Conservation (phyloP, 1,140 invertebrate genomes). For the Conus ventricosus region DNA sequence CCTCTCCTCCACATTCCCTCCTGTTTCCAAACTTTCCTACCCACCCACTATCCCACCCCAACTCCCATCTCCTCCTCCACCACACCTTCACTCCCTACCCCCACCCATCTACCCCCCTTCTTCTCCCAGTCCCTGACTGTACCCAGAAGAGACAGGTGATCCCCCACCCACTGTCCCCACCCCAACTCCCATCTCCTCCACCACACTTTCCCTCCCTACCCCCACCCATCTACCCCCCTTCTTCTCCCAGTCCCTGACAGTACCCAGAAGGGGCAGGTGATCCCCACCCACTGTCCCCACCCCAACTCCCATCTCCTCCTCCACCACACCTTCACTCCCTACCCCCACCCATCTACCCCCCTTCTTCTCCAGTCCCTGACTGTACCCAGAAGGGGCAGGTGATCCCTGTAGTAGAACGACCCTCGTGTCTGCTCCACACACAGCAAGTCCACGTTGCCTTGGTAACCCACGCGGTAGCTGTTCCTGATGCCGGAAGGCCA, state of each 20-base stretch:
- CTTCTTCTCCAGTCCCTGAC: not conserved
- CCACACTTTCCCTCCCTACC: conserved; percentile 73
- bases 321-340: conserved; percentile 74
- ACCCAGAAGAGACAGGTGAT: too few species aligned
- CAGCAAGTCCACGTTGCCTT: conserved; percentile 87
- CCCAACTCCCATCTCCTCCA: not conserved
- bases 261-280: too few species aligned
- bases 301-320: not conserved
- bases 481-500: conserved; percentile 15
- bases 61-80: conserved; percentile 48
- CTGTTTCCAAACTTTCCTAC: too few species aligned
- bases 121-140: not conserved
- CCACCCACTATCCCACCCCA: too few species aligned
- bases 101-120: not conserved
- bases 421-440: conserved; percentile 82
- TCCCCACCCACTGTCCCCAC: conserved; percentile 65
- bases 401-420: conserved; percentile 86
- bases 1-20: too few species aligned
- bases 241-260: not conserved
- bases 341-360: too few species aligned
- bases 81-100: conserved; percentile 72
- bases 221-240: not conserved
- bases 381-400: conserved; percentile 82
- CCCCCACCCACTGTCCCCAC: conserved; percentile 64
- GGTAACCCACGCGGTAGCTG: conserved; percentile 19